Conservation (phyloP, 64 coral and sea anemone genomes). For the Actinia tenebrosa region DNA sequence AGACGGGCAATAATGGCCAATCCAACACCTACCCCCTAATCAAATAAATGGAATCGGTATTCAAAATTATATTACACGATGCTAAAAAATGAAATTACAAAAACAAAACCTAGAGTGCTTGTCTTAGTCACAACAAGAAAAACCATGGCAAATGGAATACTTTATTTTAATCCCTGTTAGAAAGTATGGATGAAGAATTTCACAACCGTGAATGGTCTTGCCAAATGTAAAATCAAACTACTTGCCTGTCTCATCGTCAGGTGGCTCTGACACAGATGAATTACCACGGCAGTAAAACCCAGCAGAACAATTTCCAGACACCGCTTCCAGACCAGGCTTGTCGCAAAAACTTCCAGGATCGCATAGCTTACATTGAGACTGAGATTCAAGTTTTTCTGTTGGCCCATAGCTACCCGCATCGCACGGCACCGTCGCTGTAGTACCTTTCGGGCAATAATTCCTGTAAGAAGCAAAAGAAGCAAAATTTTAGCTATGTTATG, state of each 20-base stretch:
- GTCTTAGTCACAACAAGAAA: too few relatives aligned
- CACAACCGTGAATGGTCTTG: too few relatives aligned
- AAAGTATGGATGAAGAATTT: too few relatives aligned
- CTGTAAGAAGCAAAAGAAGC: constrained; percentile 29
- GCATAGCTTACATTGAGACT: constrained; percentile 74
- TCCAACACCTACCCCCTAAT: constrained; percentile 78
- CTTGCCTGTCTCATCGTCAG: constrained; percentile 75
- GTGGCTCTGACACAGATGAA: constrained; percentile 72
- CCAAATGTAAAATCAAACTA: not conserved
- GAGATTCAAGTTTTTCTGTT: constrained; percentile 63
- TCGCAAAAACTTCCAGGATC: constrained; percentile 85
- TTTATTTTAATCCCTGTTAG: too few relatives aligned
- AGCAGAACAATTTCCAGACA: constrained; percentile 87
- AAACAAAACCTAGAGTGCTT: too few relatives aligned
- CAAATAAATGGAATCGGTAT: not conserved
- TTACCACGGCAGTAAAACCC: constrained; percentile 87
- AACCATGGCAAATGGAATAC: too few relatives aligned
- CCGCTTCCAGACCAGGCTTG: constrained; percentile 61
- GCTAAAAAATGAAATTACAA: too few relatives aligned
- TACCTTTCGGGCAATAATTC: constrained; percentile 77
- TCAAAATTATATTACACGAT: too few relatives aligned
- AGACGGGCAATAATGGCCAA: constrained; percentile 86
- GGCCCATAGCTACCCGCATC: constrained; percentile 70
- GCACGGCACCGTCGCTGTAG: constrained; percentile 59
- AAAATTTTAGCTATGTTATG: too few relatives aligned